A percentile compares a stretch with the other conserved stretches of the same genome.
phyloP scores from a whole-genome alignment of 1,140 invertebrate species.

The Hyles euphorbiae region DNA sequence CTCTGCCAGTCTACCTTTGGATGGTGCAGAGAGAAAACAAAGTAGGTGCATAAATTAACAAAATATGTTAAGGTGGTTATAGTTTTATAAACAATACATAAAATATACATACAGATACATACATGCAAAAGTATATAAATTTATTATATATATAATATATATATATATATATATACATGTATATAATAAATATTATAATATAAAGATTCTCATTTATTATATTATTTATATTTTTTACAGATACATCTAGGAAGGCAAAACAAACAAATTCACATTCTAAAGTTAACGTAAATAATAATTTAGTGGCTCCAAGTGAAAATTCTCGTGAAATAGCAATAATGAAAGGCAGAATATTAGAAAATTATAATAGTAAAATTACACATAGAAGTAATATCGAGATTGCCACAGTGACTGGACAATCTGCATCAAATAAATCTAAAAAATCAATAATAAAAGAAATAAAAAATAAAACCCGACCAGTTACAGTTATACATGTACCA shows the following conservation, averaged over 20 bases:
- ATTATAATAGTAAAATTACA: slow-evolving; percentile 21
- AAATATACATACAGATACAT: no score
- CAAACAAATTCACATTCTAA: slow-evolving; percentile 21
- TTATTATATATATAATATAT: no score
- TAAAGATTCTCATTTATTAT: not conserved
- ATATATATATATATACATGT: no score
- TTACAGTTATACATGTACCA: slow-evolving; percentile 44
- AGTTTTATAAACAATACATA: not conserved
- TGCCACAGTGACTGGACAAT: slow-evolving; percentile 20
- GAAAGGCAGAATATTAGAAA: slow-evolving; percentile 22
- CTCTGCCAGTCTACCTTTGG: no score
- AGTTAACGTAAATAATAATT: slow-evolving; percentile 33
- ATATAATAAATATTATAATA: no score
- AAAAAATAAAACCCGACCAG: slow-evolving; percentile 28
- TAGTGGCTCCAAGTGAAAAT: slow-evolving; percentile 26
- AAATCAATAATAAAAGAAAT: slow-evolving; percentile 31
- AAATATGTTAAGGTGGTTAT: no score
- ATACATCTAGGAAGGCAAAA: slow-evolving; percentile 19
- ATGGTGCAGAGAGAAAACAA: not conserved
- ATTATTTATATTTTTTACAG: slow-evolving; percentile 26
- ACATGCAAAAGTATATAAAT: no score
- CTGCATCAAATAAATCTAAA: slow-evolving; percentile 24
- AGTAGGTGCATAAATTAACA: not conserved
- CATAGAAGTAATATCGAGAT: slow-evolving; percentile 19
- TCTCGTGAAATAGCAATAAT: slow-evolving; percentile 24